Conservation (phyloP, 37 sponge, comb jelly and placozoan species). For the Lycopodina hypogea region DNA sequence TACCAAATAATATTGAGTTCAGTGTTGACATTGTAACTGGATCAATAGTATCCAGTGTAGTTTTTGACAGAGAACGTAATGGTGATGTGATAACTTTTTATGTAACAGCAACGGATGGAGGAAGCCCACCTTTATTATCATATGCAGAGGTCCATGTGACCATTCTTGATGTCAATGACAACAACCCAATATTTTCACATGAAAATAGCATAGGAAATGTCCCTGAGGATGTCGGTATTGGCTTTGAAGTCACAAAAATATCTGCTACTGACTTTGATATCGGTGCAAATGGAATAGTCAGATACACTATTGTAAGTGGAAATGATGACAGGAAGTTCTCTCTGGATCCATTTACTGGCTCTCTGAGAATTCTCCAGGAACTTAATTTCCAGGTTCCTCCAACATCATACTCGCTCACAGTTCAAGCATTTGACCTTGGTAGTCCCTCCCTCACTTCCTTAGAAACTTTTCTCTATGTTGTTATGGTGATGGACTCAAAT, state of each 20-base stretch:
- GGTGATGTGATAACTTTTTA: constrained; percentile 7
- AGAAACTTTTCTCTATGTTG: neutral
- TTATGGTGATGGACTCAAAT: constrained; percentile 36
- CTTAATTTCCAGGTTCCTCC: constrained; percentile 45
- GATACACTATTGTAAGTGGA: constrained; percentile 39
- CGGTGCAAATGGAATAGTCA: constrained; percentile 36
- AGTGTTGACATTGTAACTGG: constrained; percentile 43
- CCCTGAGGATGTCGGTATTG: constrained; percentile 17
- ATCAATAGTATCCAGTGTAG: constrained; percentile 10
- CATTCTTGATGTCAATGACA: constrained; percentile 57
- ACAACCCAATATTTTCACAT: constrained; percentile 30
- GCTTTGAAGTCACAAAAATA: constrained; percentile 8
- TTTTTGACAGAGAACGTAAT: constrained; percentile 54
- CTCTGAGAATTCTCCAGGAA: constrained; percentile 20
- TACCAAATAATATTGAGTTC: constrained; percentile 15
- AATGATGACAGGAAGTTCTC: constrained; percentile 47
- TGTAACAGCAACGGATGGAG: constrained; percentile 51
- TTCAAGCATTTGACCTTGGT: constrained; percentile 41
- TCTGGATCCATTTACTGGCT: constrained; percentile 49
- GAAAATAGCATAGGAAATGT: neutral
- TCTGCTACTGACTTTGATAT: constrained; percentile 41
- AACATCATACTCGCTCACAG: neutral
- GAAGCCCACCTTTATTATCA: constrained; percentile 2
- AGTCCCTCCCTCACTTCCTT: constrained; percentile 14
- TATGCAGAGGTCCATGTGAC: constrained; percentile 29